phyloP scores from a whole-genome alignment of 2,797 vertebrate genomes.

The Coilia nasus region DNA sequence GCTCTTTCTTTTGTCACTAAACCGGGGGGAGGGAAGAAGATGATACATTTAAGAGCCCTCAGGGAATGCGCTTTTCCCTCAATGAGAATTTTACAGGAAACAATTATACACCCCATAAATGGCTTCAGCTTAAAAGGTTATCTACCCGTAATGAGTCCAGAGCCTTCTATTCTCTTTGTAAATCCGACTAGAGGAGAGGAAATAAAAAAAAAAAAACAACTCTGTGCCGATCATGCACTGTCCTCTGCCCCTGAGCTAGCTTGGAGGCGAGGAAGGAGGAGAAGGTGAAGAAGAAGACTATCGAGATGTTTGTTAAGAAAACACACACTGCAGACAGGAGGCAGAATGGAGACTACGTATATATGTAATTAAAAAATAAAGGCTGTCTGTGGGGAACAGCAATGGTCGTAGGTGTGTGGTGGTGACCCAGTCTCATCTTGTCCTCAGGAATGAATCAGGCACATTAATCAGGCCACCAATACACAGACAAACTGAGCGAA shows the following conservation, averaged over 20 bases:
- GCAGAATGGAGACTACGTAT: background rate
- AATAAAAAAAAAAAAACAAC: constrained; percentile 38
- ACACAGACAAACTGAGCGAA: background rate
- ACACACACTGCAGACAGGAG: background rate
- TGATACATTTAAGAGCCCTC: constrained; percentile 30
- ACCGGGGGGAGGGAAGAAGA: constrained; percentile 21
- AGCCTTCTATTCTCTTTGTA: constrained; percentile 45
- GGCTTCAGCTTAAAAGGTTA: constrained; percentile 57
- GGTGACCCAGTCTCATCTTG: background rate
- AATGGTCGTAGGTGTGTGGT: background rate
- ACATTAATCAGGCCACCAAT: background rate
- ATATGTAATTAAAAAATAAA: background rate
- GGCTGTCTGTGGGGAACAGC: background rate
- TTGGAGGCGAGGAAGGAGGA: no score
- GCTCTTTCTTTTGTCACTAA: background rate
- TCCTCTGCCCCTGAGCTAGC: background rate
- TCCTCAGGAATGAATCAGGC: background rate
- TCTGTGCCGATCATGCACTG: constrained; percentile 27
- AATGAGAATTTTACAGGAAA: constrained; percentile 57
- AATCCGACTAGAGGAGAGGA: constrained; percentile 42
- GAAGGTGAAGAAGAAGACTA: background rate
- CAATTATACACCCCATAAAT: constrained; percentile 57
- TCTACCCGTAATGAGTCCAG: constrained; percentile 55
- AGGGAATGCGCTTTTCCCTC: constrained; percentile 35
- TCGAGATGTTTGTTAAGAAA: background rate